Base-by-base conservation (phyloP, 2,888 invertebrate genomes). In the Caenorhabditis sp. region DNA sequence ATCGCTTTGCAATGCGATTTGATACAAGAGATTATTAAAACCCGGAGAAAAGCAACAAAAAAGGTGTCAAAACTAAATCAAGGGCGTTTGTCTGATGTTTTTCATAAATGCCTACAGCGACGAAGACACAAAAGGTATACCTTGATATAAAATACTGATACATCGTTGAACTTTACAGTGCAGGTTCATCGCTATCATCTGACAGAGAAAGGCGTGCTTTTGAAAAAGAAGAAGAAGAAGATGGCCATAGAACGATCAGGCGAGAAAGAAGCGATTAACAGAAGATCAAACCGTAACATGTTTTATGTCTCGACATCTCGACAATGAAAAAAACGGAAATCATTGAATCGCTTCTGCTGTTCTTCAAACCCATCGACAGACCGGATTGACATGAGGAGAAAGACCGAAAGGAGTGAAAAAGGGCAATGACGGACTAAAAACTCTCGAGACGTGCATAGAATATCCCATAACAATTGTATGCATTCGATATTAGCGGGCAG, bases 391-490 rank as follows among this genome's bases (percentile, higher is more conserved):
- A 35, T 35, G n/a, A 32, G 46, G 45, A 63, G 35, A 26, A 45
- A 39, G 30, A 22, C n/a, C 20, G 17, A 30, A 30, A 48, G 11
- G n/a, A 15, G 22, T 30, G 30, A 26, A 35, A 17, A 22, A 66
- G 66, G 66, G 66, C 66, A 50, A 37, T 46, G 41, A 56, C 9
- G 45, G 45, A 13, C 39, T 32, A 59, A 59, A 45, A 65, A 70
- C 59, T 59, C 66, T 68, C 53, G 48, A 52, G 58, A 30, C 70
- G 45, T 68, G 52, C 52, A 32, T 43, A 35, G 43, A 59, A 45
- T 70, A 59, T 59, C 70, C 53, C 70, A 70, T 59, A 70, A 59
- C 70, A 70, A 70, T 70, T 70, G 59, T 70, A 70, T 70, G 70
- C 59, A 70, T 70, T 59, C 59, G 70, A 70, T 52, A 70, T 70